Conservation (phyloP, 2,113 vertebrate species). For the Australoheros scitulus region DNA sequence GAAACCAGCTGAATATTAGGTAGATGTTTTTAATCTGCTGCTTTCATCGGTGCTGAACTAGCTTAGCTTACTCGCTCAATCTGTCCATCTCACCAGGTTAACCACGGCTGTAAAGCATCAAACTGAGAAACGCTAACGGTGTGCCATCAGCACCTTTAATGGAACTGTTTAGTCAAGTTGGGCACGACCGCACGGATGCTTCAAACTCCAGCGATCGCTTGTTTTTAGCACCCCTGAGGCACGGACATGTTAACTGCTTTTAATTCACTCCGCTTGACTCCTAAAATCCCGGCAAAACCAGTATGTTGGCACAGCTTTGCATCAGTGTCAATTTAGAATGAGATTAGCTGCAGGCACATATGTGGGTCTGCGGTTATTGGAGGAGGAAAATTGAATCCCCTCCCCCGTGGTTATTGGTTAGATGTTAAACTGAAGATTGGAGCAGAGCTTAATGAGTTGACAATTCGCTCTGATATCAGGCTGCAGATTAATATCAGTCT, state of each 20-base stretch:
- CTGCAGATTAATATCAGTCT: not conserved
- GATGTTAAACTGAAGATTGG: not conserved
- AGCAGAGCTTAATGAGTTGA: not conserved
- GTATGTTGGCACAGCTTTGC: not conserved
- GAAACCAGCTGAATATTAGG: not conserved
- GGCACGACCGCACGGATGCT: not conserved
- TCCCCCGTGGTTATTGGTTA: not conserved
- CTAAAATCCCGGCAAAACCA: not conserved
- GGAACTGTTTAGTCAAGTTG: not conserved
- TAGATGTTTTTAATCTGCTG: not conserved
- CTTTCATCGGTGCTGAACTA: not conserved
- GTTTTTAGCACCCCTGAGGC: not conserved
- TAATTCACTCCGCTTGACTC: not conserved
- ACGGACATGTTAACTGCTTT: not conserved
- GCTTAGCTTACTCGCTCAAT: not conserved
- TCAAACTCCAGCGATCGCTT: not conserved
- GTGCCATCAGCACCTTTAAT: not conserved
- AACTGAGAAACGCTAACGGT: not conserved
- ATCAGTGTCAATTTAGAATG: not conserved
- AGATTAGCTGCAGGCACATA: not conserved
- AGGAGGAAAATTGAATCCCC: slow-evolving; percentile 1
- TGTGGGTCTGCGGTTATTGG: not conserved
- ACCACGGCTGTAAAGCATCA: not conserved
- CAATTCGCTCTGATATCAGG: not conserved
- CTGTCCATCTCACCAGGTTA: not conserved